Evolutionary conservation across 2,113 vertebrate genomes (phyloP), one percentile per base, ranked within the genome.

Genomic region (Anolis sagrei): DNA sequence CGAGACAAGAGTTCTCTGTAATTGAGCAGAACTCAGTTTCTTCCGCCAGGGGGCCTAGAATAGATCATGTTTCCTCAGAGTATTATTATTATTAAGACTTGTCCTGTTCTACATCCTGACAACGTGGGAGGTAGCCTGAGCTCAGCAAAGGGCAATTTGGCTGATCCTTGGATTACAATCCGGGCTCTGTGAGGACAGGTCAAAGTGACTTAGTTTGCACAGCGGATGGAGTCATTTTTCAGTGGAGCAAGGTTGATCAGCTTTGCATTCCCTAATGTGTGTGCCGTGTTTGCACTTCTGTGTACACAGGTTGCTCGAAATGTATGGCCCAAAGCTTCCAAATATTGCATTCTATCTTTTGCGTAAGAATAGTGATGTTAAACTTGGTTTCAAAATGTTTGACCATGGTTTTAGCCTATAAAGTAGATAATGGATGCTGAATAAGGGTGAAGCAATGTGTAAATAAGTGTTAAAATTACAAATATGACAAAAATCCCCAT

Each of bases 201-300:
- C 66, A 91, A 90, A 89, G 86, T 88, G 76, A 68, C 84, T 88
- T 87, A 91, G 89, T 89, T 85, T 76, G 84, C 0, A 0, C 5
- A 70, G 87, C 58, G 77, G 81, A 76, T 76, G 27, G 25, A 88
- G 36, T 64, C 83, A 84, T 85, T 70, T 82, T 80, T 75, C 39
- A 49, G 29, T 54, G 62, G 6, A 82, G 69, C 10, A 29, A 68
- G 7, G 36, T 25, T 75, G 29, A 5, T 68, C 13, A 32, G n/a
- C 29, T 58, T 77, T 69, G 21, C 62, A 36, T 62, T 79, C 32
- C 32, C 19, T 32, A 51, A 23, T 23, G 29, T 48, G 16, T 72
- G 7, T 36, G 54, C 11, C 23, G 5, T 36, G 14, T 78, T n/a
- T n/a, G 9, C 9, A 54, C 44, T 83, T 39, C 58, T 27, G n/a